Conservation (phyloP, 2,797 vertebrate species). For the Zalophus californianus region DNA sequence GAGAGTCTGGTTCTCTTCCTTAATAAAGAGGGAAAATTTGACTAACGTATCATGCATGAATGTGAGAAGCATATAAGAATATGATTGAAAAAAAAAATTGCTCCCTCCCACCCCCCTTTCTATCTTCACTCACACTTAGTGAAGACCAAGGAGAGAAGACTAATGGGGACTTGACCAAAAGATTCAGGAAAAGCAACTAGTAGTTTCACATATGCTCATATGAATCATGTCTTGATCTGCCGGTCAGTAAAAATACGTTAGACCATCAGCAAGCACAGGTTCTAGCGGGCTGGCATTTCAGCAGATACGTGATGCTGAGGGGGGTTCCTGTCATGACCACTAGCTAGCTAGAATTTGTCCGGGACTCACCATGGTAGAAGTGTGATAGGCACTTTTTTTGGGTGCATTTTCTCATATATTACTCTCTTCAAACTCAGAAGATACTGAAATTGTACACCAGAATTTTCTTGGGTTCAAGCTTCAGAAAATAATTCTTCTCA, state of each 20-base stretch:
- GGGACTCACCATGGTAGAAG: background rate
- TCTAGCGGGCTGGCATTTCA: fast-evolving
- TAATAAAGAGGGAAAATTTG: background rate
- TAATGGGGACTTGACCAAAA: background rate
- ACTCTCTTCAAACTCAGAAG: background rate
- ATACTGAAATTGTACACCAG: background rate
- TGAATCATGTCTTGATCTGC: background rate
- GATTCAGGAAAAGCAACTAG: background rate
- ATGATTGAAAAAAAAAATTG: background rate
- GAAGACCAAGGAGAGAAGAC: background rate
- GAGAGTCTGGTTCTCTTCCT: background rate
- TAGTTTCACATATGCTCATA: background rate
- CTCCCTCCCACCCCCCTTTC: too few relatives aligned
- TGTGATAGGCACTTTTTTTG: background rate
- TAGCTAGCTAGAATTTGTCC: background rate
- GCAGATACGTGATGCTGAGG: fast-evolving
- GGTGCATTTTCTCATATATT: background rate
- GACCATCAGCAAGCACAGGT: background rate
- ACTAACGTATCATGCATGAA: background rate
- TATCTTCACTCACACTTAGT: background rate
- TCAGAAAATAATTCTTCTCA: background rate
- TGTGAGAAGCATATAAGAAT: background rate
- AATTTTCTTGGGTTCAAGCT: background rate
- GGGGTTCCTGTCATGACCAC: background rate
- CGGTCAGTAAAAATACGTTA: background rate